Conservation (phyloP, 2,888 invertebrate species). For the Eudemis profundana region DNA sequence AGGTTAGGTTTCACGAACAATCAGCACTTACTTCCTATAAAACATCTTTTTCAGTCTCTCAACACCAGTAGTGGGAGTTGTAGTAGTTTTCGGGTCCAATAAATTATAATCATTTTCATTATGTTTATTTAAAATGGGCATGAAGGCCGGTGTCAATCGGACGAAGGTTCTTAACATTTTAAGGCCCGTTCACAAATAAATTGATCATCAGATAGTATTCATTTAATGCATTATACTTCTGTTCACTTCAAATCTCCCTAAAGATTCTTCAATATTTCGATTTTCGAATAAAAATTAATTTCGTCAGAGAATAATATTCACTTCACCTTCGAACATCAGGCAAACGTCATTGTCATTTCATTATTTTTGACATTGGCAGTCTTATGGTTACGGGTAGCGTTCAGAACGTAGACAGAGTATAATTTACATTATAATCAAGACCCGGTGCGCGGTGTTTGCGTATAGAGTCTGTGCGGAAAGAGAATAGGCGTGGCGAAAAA, state of each 20-base stretch:
- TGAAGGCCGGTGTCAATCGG: conserved; percentile 64
- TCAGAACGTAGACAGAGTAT: no score
- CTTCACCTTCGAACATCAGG: not conserved
- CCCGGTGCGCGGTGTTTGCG: no score
- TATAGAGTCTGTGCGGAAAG: no score
- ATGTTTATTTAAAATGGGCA: conserved; percentile 58
- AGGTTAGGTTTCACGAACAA: conserved; percentile 30
- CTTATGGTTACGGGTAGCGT: no score
- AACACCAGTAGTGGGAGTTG: conserved; percentile 70
- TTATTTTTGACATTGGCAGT: no score
- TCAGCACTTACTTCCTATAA: conserved; percentile 70
- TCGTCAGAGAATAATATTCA: no score
- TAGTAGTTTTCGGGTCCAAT: conserved; percentile 46
- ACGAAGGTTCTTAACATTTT: conserved; percentile 63
- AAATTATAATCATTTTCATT: conserved; percentile 61
- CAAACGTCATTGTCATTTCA: not conserved
- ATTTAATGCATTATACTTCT: not conserved
- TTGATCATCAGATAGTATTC: not conserved
- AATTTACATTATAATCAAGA: no score
- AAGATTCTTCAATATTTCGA: not conserved
- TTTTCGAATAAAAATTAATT: not conserved
- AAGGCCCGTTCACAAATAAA: not conserved
- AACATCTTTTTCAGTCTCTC: conserved; percentile 82
- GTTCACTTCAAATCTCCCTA: not conserved
- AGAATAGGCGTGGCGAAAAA: no score